Conservation (phyloP, 2,113 vertebrate genomes). For the Leucosticte australis region DNA sequence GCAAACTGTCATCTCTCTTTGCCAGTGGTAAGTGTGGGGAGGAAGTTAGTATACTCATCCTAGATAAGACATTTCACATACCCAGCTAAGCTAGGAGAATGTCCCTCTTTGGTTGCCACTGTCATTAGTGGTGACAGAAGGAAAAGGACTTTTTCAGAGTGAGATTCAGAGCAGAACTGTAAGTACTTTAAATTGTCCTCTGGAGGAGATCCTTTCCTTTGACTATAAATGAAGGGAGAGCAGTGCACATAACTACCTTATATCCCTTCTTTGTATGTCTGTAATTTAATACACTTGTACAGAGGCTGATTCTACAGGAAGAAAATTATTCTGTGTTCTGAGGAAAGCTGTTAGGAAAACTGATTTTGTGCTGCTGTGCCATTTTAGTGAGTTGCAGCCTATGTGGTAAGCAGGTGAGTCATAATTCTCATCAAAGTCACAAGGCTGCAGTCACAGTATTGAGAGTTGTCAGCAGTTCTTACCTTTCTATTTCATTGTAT, state of each 20-base stretch:
- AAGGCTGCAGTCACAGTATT: not conserved
- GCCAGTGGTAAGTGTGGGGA: not conserved
- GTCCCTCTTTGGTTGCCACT: not conserved
- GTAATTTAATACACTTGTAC: not conserved
- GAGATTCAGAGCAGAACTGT: not conserved
- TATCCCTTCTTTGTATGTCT: not conserved
- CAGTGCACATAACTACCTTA: not conserved
- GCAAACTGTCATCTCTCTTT: not conserved
- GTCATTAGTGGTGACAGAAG: not conserved
- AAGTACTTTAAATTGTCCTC: constrained; percentile 1
- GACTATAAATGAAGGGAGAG: not conserved
- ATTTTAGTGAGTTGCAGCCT: not conserved
- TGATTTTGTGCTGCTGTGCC: not conserved
- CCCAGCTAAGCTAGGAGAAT: not conserved
- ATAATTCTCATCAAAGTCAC: not conserved
- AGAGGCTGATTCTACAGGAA: not conserved
- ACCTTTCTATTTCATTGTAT: not conserved
- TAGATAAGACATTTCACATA: not conserved
- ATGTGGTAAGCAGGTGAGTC: not conserved
- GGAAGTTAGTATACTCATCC: not conserved
- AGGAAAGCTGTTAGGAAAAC: constrained; percentile 12
- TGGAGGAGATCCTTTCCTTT: constrained; percentile 11
- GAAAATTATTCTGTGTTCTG: not conserved
- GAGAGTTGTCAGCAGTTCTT: not conserved
- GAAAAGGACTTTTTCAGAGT: not conserved